Evolutionary conservation across 2,797 vertebrate species (phyloP).

Genomic region (Lemur catta): DNA sequence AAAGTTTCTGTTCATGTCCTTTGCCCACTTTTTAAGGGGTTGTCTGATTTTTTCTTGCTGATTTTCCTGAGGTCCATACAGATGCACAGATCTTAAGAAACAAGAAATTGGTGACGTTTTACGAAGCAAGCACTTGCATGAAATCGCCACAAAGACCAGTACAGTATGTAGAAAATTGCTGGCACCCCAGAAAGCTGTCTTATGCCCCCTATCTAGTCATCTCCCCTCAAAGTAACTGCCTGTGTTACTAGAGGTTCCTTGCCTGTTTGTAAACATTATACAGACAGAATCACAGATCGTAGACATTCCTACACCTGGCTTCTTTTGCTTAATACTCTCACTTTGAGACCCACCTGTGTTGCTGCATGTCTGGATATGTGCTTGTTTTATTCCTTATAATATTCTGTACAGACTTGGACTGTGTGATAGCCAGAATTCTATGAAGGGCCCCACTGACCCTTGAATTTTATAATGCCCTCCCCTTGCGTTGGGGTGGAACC

Average conservation of each 20-base stretch:
- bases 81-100: background rate
- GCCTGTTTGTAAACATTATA: background rate
- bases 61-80: no score
- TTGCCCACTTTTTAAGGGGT: no score
- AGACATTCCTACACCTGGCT: background rate
- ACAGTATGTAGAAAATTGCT: background rate
- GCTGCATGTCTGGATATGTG: background rate
- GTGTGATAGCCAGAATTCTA: background rate
- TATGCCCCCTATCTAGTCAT: background rate
- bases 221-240: background rate
- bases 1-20: no score
- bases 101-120: background rate
- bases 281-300: background rate
- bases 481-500: background rate
- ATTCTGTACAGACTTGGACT: background rate
- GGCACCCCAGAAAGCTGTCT: background rate
- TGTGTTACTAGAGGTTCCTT: background rate
- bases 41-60: no score
- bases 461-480: background rate
- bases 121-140: background rate
- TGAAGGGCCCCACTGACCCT: background rate
- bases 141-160: background rate
- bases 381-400: background rate
- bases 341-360: background rate
- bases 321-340: background rate